phyloP scores from a whole-genome alignment of 1,140 invertebrate species.

The Cydia fagiglandana region DNA sequence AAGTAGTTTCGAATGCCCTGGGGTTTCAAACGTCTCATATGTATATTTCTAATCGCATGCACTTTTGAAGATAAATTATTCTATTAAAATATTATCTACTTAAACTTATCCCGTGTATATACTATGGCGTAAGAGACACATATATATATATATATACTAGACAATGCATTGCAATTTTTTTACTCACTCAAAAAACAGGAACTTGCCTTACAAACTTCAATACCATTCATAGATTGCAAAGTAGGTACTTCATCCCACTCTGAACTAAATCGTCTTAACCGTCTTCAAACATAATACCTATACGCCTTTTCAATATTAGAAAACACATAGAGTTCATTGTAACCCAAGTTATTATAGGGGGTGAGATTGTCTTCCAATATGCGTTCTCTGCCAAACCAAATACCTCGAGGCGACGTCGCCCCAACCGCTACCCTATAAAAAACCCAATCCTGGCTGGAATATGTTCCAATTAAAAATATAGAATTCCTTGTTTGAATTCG shows the following conservation, averaged over 20 bases:
- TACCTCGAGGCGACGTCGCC: conserved; percentile 55
- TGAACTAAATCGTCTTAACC: background rate
- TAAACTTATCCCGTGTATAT: too few species aligned
- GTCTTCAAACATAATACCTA: background rate
- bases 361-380: conserved; percentile 65
- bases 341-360: conserved; percentile 57
- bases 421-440: conserved; percentile 47
- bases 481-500: conserved; percentile 42
- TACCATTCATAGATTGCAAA: background rate
- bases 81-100: too few species aligned
- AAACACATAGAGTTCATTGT: conserved; percentile 47
- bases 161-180: background rate
- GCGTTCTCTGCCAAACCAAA: conserved; percentile 59
- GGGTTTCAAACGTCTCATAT: too few species aligned
- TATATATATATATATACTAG: too few species aligned
- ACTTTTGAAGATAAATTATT: too few species aligned
- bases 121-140: background rate
- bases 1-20: too few species aligned
- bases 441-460: conserved; percentile 49
- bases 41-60: too few species aligned
- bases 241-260: background rate
- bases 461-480: conserved; percentile 72
- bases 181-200: background rate
- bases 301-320: background rate
- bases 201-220: background rate